A percentile compares a stretch with the other conserved stretches of the same genome.
Conservation (phyloP, 2,888 invertebrate genomes). For the Ligdia adustata region DNA sequence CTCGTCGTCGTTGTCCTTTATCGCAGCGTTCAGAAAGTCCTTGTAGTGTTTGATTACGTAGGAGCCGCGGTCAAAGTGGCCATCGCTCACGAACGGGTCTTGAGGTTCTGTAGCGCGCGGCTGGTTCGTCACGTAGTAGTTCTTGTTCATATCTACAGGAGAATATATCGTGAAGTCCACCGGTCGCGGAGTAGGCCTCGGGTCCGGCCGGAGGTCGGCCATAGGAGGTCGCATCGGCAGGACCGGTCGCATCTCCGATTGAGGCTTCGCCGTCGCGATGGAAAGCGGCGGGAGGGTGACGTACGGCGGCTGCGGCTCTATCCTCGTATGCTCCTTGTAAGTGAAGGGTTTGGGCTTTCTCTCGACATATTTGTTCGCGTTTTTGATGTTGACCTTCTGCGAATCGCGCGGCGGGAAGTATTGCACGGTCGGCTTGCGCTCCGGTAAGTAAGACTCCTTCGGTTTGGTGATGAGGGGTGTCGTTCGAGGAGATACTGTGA, state of each 20-base stretch:
- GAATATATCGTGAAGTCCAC: constrained; percentile 14
- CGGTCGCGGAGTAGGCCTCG: background rate
- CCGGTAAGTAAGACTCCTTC: constrained; percentile 44
- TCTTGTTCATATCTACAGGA: constrained; percentile 33
- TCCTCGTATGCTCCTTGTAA: constrained; percentile 32
- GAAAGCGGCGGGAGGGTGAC: constrained; percentile 12
- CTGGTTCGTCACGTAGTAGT: constrained; percentile 41
- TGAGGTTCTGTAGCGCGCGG: constrained; percentile 36
- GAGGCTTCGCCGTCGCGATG: constrained; percentile 18
- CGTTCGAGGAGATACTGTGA: constrained; percentile 34
- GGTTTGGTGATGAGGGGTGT: constrained; percentile 31
- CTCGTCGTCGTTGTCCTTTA: constrained; percentile 56
- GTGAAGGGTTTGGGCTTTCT: constrained; percentile 52
- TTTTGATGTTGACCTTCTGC: constrained; percentile 47
- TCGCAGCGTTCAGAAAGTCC: constrained; percentile 60
- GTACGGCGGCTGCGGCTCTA: constrained; percentile 9
- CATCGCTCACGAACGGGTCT: constrained; percentile 38
- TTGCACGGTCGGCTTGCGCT: constrained; percentile 66
- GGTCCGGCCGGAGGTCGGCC: constrained; percentile 3
- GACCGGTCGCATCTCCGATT: too few relatives aligned
- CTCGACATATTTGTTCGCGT: constrained; percentile 53
- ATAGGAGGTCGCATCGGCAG: background rate
- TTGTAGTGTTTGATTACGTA: constrained; percentile 67
- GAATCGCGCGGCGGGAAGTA: constrained; percentile 68
- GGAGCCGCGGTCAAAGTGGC: constrained; percentile 54